Conservation (phyloP, 2,113 vertebrate species). For the Lagenorhynchus albirostris region DNA sequence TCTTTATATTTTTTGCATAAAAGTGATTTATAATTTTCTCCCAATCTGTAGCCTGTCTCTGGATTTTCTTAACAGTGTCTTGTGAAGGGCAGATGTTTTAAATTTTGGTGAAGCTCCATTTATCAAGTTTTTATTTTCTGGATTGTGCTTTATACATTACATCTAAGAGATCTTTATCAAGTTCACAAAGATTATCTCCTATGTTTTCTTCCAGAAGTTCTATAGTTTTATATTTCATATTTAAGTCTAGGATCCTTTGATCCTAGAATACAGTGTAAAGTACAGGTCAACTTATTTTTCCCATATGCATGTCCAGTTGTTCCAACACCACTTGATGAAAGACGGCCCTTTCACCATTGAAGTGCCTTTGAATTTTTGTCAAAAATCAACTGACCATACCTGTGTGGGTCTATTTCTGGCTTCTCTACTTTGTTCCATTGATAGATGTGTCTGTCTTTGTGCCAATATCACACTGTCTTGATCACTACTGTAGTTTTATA, state of each 20-base stretch:
- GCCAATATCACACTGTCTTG: neutral
- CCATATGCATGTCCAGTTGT: neutral
- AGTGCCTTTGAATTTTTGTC: neutral
- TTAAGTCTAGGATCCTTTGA: neutral
- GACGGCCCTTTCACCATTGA: neutral
- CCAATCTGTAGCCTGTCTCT: neutral
- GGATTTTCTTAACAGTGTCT: neutral
- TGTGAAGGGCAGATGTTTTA: neutral
- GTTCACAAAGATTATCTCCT: neutral
- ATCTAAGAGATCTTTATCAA: neutral
- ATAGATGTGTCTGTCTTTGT: neutral
- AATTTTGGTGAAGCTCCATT: neutral
- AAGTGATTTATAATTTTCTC: neutral
- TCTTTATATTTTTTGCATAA: neutral
- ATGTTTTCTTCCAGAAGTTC: neutral
- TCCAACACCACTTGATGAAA: neutral
- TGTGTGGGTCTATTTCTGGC: neutral
- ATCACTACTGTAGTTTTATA: neutral
- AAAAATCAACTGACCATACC: neutral
- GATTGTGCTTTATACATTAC: neutral
- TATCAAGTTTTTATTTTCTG: neutral
- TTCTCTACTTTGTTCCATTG: neutral
- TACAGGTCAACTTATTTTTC: neutral
- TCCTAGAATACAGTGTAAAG: neutral
- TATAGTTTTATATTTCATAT: neutral